These are phyloP conservation scores for Bactericera cockerelli DNA, from an alignment of 1,140 invertebrate genomes.

Conservation along the genomic window DNA sequence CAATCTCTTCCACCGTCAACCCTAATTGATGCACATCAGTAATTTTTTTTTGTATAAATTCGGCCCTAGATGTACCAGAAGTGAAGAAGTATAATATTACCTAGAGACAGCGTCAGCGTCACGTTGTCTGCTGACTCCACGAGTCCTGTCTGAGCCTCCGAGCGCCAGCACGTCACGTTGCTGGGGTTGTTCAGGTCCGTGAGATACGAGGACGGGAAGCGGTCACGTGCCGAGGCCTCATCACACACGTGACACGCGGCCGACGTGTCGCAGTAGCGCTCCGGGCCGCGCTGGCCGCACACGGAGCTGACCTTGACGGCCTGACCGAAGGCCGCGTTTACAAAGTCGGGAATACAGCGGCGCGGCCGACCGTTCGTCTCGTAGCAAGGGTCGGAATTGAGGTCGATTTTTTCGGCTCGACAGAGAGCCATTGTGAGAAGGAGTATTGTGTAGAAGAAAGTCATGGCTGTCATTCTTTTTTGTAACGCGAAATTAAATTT, in stretches of 20 bases:
- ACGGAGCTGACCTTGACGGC: constrained; percentile 74
- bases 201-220: constrained; percentile 65
- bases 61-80: no score
- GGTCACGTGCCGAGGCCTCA: constrained; percentile 49
- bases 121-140: constrained; percentile 57
- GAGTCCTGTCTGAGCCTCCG: constrained; percentile 41
- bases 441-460: no score
- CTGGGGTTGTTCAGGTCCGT: constrained; percentile 94
- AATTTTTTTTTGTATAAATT: no score
- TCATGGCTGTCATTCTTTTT: no score
- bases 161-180: constrained; percentile 95
- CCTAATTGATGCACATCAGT: no score
- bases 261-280: constrained; percentile 41
- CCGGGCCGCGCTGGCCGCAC: constrained; percentile 54
- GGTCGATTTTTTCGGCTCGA: constrained; percentile 3
- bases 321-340: constrained; percentile 89
- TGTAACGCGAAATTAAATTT: no score
- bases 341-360: constrained; percentile 89
- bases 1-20: no score
- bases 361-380: constrained; percentile 67
- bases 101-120: constrained; percentile 71
- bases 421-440: no score
- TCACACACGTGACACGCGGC: constrained; percentile 74
- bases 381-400: constrained; percentile 66
- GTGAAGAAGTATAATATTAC: constrained; percentile 27